Percentiles rank a stretch among this genome's conserved stretches.
Evolutionary conservation across 2,888 invertebrate species (phyloP).

Genomic region (Coleophora deauratella): DNA sequence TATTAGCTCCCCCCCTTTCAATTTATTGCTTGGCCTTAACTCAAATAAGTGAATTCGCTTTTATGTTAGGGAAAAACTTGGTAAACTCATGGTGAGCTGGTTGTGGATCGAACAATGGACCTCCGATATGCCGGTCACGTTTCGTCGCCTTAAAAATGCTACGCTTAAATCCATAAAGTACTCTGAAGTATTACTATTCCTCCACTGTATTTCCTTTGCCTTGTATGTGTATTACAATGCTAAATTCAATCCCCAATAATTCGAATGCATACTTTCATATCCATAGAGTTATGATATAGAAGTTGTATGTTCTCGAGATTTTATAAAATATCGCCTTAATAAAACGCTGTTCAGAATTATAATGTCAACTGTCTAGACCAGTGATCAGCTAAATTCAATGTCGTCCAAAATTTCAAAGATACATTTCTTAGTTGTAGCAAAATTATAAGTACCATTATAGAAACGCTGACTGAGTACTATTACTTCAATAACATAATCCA

Average conservation of each 20-base stretch:
- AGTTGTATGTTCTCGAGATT: no score
- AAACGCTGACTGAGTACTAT: no score
- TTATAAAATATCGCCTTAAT: no score
- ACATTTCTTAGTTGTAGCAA: no score
- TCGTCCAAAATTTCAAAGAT: no score
- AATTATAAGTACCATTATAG: no score
- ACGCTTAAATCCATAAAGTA: constrained; percentile 68
- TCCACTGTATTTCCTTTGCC: constrained; percentile 55
- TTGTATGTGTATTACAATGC: constrained; percentile 51
- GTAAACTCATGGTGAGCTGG: constrained; percentile 25
- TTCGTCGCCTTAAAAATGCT: constrained; percentile 67
- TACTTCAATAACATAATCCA: no score
- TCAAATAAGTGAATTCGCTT: constrained; percentile 64
- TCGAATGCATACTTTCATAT: no score
- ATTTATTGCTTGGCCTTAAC: constrained; percentile 55
- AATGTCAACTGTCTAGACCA: no score
- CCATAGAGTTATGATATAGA: no score
- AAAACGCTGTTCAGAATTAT: no score
- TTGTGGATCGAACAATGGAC: constrained; percentile 54
- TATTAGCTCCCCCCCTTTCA: constrained; percentile 47
- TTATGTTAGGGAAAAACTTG: constrained; percentile 49
- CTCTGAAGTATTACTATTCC: constrained; percentile 63
- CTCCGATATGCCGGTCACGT: constrained; percentile 55
- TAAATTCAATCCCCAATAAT: constrained; percentile 28
- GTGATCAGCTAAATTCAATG: no score